phyloP scores from a whole-genome alignment of 2,113 vertebrate genomes.

The Hucho hucho region DNA sequence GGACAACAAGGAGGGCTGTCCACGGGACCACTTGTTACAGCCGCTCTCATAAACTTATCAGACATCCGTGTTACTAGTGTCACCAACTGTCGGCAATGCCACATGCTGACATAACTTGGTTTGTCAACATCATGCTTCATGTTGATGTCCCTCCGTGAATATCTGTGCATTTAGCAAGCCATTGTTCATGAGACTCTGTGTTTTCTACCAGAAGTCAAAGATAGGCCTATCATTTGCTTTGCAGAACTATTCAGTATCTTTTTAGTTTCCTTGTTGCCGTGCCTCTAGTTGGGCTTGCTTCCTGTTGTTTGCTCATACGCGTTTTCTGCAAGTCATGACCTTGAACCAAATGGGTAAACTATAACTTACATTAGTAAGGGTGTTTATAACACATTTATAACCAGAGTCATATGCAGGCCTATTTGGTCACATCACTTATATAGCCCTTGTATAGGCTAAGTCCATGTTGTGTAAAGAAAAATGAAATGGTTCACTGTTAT shows the following conservation, averaged over 20 bases:
- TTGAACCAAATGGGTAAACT: neutral
- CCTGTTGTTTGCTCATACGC: constrained; percentile 42
- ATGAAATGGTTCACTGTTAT: neutral
- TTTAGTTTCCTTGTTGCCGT: constrained; percentile 19
- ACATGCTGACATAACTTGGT: neutral
- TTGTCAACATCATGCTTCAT: neutral
- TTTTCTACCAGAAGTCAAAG: constrained; percentile 25
- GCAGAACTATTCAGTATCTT: constrained; percentile 46
- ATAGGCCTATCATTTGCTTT: neutral
- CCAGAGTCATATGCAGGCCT: neutral
- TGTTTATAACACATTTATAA: neutral
- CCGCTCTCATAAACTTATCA: neutral
- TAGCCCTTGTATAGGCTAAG: neutral
- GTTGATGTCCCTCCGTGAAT: neutral
- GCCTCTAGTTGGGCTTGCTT: neutral
- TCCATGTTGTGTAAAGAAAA: neutral
- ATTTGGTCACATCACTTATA: neutral
- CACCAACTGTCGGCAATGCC: neutral
- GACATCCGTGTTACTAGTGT: neutral
- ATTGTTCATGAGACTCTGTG: neutral
- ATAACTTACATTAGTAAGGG: neutral
- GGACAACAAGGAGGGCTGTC: neutral
- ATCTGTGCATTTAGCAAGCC: neutral
- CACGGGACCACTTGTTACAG: neutral
- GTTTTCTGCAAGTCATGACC: constrained; percentile 21